A percentile compares a stretch with the other conserved stretches of the same genome.
phyloP scores from a whole-genome alignment of 2,888 invertebrate genomes.

The Eupithecia dodoneata region DNA sequence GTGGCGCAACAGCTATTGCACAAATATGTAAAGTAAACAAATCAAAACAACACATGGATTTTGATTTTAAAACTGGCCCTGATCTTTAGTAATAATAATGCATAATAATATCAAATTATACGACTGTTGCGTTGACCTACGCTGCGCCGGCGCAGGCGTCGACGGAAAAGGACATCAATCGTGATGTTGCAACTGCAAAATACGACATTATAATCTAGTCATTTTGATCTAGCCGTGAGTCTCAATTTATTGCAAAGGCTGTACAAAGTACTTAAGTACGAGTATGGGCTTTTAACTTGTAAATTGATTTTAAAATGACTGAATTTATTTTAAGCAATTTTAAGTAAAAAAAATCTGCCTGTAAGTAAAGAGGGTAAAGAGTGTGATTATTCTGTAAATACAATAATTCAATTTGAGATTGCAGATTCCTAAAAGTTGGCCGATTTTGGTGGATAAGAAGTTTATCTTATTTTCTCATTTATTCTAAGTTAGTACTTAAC shows the following conservation, averaged over 20 bases:
- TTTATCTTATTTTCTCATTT: too few relatives aligned
- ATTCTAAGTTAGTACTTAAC: too few relatives aligned
- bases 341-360: too few relatives aligned
- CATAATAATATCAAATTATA: constrained; percentile 49
- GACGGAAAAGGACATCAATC: constrained; percentile 38
- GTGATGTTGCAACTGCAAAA: constrained; percentile 28
- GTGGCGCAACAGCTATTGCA: constrained; percentile 66
- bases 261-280: background rate
- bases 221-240: background rate
- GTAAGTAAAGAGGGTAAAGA: too few relatives aligned
- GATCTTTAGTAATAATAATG: constrained; percentile 46
- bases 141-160: constrained; percentile 25
- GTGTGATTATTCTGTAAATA: too few relatives aligned
- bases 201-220: constrained; percentile 20
- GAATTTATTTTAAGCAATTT: too few relatives aligned
- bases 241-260: background rate
- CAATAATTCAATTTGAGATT: too few relatives aligned
- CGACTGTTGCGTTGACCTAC: constrained; percentile 18
- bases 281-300: background rate
- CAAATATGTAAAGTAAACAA: constrained; percentile 56
- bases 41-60: constrained; percentile 37
- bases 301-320: background rate
- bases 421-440: too few relatives aligned
- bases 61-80: constrained; percentile 38
- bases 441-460: too few relatives aligned